Evolutionary conservation across 2,113 vertebrate species (phyloP).

Genomic region (Argyrosomus japonicus): DNA sequence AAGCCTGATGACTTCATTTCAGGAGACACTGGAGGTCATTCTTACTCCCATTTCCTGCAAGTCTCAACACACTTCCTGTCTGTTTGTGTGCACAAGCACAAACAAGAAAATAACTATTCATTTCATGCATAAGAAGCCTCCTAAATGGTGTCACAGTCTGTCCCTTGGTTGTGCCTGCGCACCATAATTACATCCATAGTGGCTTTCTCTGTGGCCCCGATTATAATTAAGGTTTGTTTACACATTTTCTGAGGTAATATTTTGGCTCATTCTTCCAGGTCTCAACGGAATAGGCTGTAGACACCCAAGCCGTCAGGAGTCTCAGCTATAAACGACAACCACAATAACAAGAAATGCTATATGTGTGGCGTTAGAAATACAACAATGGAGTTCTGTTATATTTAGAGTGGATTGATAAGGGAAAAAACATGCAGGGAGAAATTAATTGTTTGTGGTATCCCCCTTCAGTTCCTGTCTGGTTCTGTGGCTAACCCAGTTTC

Average conservation of each 20-base stretch:
- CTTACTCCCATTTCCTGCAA: slow-evolving; percentile 53
- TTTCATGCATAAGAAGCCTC: slow-evolving; percentile 31
- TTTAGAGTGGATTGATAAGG: slow-evolving; percentile 76
- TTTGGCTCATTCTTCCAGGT: slow-evolving; percentile 57
- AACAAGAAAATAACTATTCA: slow-evolving; percentile 67
- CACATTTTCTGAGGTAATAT: slow-evolving; percentile 66
- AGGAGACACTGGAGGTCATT: slow-evolving; percentile 24
- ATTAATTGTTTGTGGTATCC: slow-evolving; percentile 75
- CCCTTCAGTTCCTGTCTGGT: slow-evolving; percentile 74
- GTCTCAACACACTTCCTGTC: slow-evolving; percentile 42
- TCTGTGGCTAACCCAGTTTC: slow-evolving; percentile 65
- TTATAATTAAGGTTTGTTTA: slow-evolving; percentile 73
- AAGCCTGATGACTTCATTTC: slow-evolving; percentile 41
- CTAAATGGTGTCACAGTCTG: slow-evolving; percentile 41
- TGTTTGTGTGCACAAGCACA: slow-evolving; percentile 44
- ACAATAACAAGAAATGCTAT: slow-evolving; percentile 74
- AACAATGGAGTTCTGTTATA: slow-evolving; percentile 75
- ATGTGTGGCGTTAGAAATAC: slow-evolving; percentile 39
- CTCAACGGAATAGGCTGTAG: slow-evolving; percentile 56
- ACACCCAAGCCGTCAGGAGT: slow-evolving; percentile 46
- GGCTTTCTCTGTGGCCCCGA: slow-evolving; percentile 39
- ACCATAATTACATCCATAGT: slow-evolving; percentile 65
- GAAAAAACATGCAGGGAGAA: slow-evolving; percentile 49
- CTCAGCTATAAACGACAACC: slow-evolving; percentile 48
- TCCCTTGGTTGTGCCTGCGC: slow-evolving; percentile 47